Percentiles rank a stretch among this genome's conserved stretches.
phyloP scores from a whole-genome alignment of 2,888 invertebrate genomes.

The Apamea sordens region DNA sequence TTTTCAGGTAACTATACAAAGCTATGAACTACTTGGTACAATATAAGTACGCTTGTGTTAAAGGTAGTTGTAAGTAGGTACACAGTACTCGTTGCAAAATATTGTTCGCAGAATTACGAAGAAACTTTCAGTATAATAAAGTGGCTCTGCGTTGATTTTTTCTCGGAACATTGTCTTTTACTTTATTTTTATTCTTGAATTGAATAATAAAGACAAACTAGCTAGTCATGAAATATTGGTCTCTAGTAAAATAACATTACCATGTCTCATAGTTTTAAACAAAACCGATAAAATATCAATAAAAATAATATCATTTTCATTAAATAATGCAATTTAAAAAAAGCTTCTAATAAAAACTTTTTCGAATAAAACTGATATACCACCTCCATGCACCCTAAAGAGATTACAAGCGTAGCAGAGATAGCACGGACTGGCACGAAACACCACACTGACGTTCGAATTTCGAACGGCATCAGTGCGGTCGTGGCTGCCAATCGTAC shows the following conservation, averaged over 20 bases:
- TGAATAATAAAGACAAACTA: neutral
- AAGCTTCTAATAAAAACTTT: constrained; percentile 52
- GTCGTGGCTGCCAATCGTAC: constrained; percentile 76
- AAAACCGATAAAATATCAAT: constrained; percentile 4
- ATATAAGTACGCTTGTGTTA: neutral
- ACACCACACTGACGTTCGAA: constrained; percentile 77
- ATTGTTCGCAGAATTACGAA: neutral
- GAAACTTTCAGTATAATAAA: neutral
- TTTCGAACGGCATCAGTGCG: constrained; percentile 83
- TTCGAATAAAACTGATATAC: constrained; percentile 63
- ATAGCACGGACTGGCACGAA: constrained; percentile 88
- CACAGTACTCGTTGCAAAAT: neutral
- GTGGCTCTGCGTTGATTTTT: neutral
- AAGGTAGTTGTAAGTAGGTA: no score
- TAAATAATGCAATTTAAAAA: constrained; percentile 34
- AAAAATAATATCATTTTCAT: constrained; percentile 15
- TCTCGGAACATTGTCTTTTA: neutral
- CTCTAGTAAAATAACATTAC: neutral
- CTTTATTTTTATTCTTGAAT: neutral
- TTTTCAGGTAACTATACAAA: neutral
- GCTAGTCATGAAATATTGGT: neutral
- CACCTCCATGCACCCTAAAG: constrained; percentile 76
- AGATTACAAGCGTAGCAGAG: constrained; percentile 79
- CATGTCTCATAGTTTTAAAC: neutral
- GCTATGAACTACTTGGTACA: neutral